Base-by-base conservation (phyloP, 2,888 invertebrate species). In the Norana najaformis region DNA sequence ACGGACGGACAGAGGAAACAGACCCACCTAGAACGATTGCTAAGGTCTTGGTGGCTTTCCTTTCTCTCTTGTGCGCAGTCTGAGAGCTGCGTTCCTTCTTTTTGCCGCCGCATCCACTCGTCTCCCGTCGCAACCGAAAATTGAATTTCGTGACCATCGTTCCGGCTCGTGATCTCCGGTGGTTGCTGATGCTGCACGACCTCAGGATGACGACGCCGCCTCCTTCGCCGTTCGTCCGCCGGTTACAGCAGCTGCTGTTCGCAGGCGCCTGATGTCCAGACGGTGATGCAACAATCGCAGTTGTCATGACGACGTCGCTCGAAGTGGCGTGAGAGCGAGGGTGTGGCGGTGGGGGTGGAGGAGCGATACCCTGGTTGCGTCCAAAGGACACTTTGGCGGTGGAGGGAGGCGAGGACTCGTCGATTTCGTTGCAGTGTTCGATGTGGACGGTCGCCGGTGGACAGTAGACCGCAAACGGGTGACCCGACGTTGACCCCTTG, bases 41-140 rank as follows among this genome's bases (percentile, higher is more conserved):
- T 92, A 99, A 95, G 18, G 99, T 99, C 96, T 99, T 99, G 18
- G 99, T 99, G 53, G 99, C 99, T 95, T 99, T 98, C 91, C 98
- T 96, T 94, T 99, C 99, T 90, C 93, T 91, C 88, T 93, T 93
- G 88, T 95, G 93, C 23, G 94, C 94, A 20, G 85, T 83, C 41
- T 69, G 83, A 16, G 85, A 41, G n/a, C 8, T 39, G 30, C 53
- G 3, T 41, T 53, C 82, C 36, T 53, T 53, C 89, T 69, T 89
- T 69, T 37, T 89, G 18, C 35, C 69, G 6, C 41, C 89, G n/a
- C 34, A 30, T 39, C 39, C 34, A 16, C 37, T 69, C 0, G 37
- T 89, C 6, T 47, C 89, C 89, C 34, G 20, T 8, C 88, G 34
- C n/a, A 88, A 37, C 37, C 39, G 88, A 36, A 89, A 89, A 23